Conservation (phyloP, 2,888 invertebrate species). For the Deilephila elpenor region DNA sequence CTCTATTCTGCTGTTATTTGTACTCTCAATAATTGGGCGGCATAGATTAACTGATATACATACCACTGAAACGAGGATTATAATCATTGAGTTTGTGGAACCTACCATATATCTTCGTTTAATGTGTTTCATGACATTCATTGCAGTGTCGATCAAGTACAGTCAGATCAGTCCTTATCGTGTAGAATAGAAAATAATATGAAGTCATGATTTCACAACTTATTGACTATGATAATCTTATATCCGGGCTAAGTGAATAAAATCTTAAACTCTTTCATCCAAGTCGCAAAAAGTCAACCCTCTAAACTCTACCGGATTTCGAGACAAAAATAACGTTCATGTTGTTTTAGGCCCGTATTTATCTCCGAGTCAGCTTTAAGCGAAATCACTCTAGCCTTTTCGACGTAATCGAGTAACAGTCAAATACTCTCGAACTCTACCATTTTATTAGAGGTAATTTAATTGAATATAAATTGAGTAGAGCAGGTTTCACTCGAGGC, state of each 20-base stretch:
- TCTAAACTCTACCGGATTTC: not conserved
- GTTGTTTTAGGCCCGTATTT: slow-evolving; percentile 18
- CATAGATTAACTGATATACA: too few relatives aligned
- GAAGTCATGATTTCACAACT: too few relatives aligned
- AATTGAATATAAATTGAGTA: slow-evolving; percentile 25
- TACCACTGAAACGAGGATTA: too few relatives aligned
- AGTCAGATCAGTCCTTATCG: too few relatives aligned
- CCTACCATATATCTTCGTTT: too few relatives aligned
- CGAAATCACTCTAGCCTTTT: slow-evolving; percentile 15
- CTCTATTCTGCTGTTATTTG: not conserved
- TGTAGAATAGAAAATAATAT: too few relatives aligned
- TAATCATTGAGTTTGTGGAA: too few relatives aligned
- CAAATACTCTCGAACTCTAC: slow-evolving; percentile 20
- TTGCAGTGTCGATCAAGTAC: too few relatives aligned
- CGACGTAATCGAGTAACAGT: slow-evolving; percentile 19
- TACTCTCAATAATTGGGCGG: too few relatives aligned
- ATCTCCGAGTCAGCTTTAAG: slow-evolving; percentile 14
- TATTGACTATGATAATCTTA: too few relatives aligned
- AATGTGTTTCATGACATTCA: too few relatives aligned
- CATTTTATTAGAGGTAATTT: slow-evolving; percentile 25
- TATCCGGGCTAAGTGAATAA: not conserved
- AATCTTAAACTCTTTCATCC: not conserved
- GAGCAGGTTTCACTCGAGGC: slow-evolving; percentile 13
- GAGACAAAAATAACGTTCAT: slow-evolving; percentile 5
- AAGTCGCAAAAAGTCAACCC: not conserved